A percentile compares a stretch with the other conserved stretches of the same genome.
Evolutionary conservation across 2,888 invertebrate genomes (phyloP).

Genomic region (Dolomedes plantarius): DNA sequence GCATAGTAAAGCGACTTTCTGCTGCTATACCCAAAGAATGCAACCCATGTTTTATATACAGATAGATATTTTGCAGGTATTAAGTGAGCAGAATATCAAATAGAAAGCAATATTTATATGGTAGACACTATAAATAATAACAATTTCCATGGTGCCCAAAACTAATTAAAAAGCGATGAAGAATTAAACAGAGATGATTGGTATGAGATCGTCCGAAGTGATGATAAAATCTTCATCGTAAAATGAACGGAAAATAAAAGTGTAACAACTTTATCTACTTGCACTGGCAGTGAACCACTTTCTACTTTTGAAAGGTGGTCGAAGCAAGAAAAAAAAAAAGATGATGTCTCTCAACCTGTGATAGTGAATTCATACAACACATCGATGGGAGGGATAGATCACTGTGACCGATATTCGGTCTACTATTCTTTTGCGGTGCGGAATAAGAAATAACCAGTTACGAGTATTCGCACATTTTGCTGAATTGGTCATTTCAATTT

Average conservation of each 20-base stretch:
- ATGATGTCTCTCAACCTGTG: conserved; percentile 21
- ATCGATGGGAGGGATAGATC: conserved; percentile 15
- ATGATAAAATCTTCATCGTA: conserved; percentile 3
- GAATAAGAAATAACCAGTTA: conserved; percentile 8
- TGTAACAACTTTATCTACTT: background rate
- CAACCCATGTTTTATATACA: background rate
- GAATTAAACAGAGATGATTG: conserved; percentile 3
- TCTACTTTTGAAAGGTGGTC: background rate
- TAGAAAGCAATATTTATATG: background rate
- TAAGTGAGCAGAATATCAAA: background rate
- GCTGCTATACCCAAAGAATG: background rate
- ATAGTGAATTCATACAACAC: background rate
- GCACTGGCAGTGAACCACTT: conserved; percentile 15
- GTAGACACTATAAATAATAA: background rate
- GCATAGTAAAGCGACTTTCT: background rate
- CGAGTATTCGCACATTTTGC: conserved; percentile 3
- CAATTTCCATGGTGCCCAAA: background rate
- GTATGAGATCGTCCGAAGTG: background rate
- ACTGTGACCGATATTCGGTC: background rate
- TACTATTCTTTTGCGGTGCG: background rate
- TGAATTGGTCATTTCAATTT: conserved; percentile 9
- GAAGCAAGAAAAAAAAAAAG: conserved; percentile 18
- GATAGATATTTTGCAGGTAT: background rate
- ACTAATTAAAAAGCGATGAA: background rate
- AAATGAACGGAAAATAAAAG: conserved; percentile 32